Percentiles rank a stretch among this genome's conserved stretches.
Evolutionary conservation across 2,888 invertebrate species (phyloP).

Genomic region (Aporophyla lueneburgensis): DNA sequence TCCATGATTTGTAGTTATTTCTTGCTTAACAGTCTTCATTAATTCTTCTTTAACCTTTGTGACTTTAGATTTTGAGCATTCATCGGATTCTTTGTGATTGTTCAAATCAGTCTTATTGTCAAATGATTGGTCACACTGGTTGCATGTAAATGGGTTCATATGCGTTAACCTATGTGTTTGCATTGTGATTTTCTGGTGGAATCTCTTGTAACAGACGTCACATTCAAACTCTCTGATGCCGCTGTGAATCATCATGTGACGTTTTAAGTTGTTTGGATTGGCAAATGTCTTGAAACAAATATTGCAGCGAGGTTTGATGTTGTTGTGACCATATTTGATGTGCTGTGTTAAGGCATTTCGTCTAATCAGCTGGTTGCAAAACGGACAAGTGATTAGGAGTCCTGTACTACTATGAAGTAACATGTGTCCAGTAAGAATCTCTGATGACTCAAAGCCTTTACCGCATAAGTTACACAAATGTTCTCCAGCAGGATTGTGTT

Average conservation of each 20-base stretch:
- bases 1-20: constrained; percentile 83
- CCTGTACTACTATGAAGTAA: constrained; percentile 83
- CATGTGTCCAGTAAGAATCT: constrained; percentile 87
- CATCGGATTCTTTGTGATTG: constrained; percentile 77
- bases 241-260: constrained; percentile 88
- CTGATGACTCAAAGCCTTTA: constrained; percentile 86
- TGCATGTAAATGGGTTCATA: constrained; percentile 81
- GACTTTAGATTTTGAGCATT: constrained; percentile 80
- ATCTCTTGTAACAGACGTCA: constrained; percentile 86
- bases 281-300: constrained; percentile 87
- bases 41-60: constrained; percentile 82
- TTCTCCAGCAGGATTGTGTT: constrained; percentile 84
- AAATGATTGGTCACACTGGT: constrained; percentile 82
- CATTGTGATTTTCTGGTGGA: constrained; percentile 89
- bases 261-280: constrained; percentile 87
- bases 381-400: constrained; percentile 82
- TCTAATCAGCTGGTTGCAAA: constrained; percentile 83
- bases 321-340: constrained; percentile 87
- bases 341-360: constrained; percentile 86
- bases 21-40: constrained; percentile 86
- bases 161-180: constrained; percentile 88
- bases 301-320: constrained; percentile 84
- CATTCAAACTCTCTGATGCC: constrained; percentile 87
- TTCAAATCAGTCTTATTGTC: constrained; percentile 75
- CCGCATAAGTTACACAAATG: constrained; percentile 86